Percentiles rank a stretch among this genome's conserved stretches.
Evolutionary conservation across 2,113 vertebrate species (phyloP).

Genomic region (Paedocypris sp.): DNA sequence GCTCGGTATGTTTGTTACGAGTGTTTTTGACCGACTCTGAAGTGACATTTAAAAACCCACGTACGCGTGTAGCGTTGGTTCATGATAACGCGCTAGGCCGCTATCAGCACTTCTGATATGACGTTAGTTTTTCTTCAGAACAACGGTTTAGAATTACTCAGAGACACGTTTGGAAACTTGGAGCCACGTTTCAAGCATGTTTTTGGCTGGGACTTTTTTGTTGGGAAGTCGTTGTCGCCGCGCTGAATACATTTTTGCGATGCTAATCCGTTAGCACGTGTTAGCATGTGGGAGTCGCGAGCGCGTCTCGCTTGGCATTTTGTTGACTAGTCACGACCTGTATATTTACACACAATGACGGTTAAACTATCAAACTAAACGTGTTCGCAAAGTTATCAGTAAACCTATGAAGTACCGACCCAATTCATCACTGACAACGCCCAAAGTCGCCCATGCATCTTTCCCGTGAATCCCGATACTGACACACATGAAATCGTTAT

Average conservation of each 20-base stretch:
- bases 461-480: too few species aligned
- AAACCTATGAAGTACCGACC: too few species aligned
- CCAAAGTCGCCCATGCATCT: too few species aligned
- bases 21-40: too few species aligned
- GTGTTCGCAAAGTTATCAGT: too few species aligned
- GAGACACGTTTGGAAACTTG: too few species aligned
- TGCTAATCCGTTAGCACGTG: neutral
- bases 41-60: too few species aligned
- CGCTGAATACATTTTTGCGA: neutral
- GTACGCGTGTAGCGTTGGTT: neutral
- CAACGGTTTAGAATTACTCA: neutral
- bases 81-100: conserved; percentile 10
- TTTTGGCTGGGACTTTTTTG: too few species aligned
- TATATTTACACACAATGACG: neutral
- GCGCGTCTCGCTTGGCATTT: neutral
- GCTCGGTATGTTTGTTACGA: too few species aligned
- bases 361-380: too few species aligned
- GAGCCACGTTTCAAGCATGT: too few species aligned
- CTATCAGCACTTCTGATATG: neutral
- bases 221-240: neutral
- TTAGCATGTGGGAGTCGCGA: neutral
- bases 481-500: too few species aligned
- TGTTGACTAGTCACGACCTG: neutral
- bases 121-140: neutral
- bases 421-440: neutral